Evolutionary conservation across 2,797 vertebrate genomes (phyloP), one percentile per base, ranked within the genome.

Genomic region (Tauraco hartlaubi): DNA sequence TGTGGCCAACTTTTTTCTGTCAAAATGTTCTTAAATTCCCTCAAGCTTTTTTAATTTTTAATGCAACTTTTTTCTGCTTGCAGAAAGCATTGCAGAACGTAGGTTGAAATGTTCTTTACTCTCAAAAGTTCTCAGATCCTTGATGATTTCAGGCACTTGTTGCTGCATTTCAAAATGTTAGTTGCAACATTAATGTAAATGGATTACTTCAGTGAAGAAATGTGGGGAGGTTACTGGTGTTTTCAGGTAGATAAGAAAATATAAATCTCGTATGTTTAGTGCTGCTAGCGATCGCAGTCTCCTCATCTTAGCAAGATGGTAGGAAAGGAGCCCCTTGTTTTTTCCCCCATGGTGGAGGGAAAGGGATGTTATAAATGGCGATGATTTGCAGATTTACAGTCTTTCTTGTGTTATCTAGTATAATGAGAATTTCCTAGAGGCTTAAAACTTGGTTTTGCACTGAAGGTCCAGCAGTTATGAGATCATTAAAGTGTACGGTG

Each of bases 221-320:
- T 31, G 6, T 37, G 41, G 44, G 39, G 46, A 76, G 20, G 8
- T 7, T 79, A 31, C 49, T 52, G 56, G 49, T 86, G 31, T 71
- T 90, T 82, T 90, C 49, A 87, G 58, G 61, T 44, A 89, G 67
- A 85, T 71, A 74, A 88, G 59, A 58, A 82, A 93, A 85, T 35
- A 56, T 2, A 67, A 48, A n/a, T 85, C 29, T 78, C 1, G 0
- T 59, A 7, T 20, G 33, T 90, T 88, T 62, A 59, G 66, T 41
- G 21, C 31, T 35, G 52, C n/a, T 75, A 31, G 59, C 23, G 63
- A 56, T 26, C 14, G 21, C 59, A 43, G 37, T 55, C 44, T 83
- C 29, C 25, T 79, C 35, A n/a, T 33, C 64, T 83, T 10, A 10
- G 59, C 51, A 54, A 55, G 44, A 22, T 37, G 59, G 26, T 51